These are phyloP conservation scores for Aegithalos caudatus DNA, from an alignment of 2,113 vertebrate species.

Conservation along the genomic window DNA sequence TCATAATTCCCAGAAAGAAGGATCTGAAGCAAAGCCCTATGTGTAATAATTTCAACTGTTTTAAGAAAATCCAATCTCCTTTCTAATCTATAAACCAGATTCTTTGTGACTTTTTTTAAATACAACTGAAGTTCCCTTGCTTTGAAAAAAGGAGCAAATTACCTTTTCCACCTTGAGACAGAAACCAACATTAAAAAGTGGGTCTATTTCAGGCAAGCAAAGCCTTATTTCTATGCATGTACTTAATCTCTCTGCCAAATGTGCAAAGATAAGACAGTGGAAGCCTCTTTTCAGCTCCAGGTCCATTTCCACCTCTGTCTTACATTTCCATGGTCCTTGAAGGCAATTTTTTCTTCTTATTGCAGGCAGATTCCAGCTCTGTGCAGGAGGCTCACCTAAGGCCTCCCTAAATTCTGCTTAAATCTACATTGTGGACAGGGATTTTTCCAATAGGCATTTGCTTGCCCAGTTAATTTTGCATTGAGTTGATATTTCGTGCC, in stretches of 20 bases:
- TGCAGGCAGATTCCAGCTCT: not conserved
- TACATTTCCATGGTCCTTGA: not conserved
- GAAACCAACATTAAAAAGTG: not conserved
- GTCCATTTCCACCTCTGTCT: not conserved
- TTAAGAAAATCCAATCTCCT: not conserved
- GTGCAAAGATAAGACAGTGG: not conserved
- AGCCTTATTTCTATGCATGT: not conserved
- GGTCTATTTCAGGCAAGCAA: not conserved
- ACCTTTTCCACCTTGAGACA: constrained; percentile 2
- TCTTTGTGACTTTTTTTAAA: not conserved
- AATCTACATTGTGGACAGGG: not conserved
- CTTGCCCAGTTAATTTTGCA: not conserved
- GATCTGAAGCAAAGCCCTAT: not conserved
- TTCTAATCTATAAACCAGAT: constrained; percentile 50
- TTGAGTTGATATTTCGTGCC: not conserved
- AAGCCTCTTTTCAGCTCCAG: not conserved
- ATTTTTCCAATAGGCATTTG: not conserved
- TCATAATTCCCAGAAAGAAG: constrained; percentile 47
- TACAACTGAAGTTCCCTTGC: not conserved
- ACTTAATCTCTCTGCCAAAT: not conserved
- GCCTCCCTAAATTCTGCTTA: not conserved
- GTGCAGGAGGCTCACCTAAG: not conserved
- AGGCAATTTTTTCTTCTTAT: not conserved
- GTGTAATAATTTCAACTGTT: constrained; percentile 16
- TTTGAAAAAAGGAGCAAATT: not conserved